A percentile compares a stretch with the other conserved stretches of the same genome.
phyloP scores from a whole-genome alignment of 1,140 invertebrate species.

The Psilanteris sp. region DNA sequence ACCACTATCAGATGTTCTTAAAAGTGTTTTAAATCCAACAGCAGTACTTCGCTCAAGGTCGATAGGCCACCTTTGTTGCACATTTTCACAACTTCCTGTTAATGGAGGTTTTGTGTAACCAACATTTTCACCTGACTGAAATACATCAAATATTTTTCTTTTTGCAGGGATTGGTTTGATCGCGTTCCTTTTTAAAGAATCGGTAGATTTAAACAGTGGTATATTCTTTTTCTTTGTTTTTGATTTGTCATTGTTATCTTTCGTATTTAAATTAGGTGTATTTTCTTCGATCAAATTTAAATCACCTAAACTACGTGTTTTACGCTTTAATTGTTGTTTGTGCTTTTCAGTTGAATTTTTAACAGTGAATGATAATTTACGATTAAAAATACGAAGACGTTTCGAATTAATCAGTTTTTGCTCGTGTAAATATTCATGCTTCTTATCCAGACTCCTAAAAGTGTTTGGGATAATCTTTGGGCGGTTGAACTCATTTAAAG shows the following conservation, averaged over 20 bases:
- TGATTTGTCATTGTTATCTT: neutral
- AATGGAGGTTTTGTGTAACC: neutral
- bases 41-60: constrained; percentile 70
- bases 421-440: constrained; percentile 3
- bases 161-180: constrained; percentile 54
- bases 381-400: constrained; percentile 8
- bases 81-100: constrained; percentile 35
- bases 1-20: constrained; percentile 71
- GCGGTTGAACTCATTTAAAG: constrained; percentile 45
- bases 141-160: constrained; percentile 36
- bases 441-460: constrained; percentile 43
- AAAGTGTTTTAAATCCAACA: constrained; percentile 68
- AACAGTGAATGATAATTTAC: constrained; percentile 23
- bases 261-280: neutral
- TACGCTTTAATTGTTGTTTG: constrained; percentile 16
- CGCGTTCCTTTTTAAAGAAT: constrained; percentile 44
- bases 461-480: constrained; percentile 14
- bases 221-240: constrained; percentile 23
- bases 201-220: constrained; percentile 46
- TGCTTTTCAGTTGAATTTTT: constrained; percentile 3
- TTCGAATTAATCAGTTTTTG: constrained; percentile 1
- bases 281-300: constrained; percentile 34
- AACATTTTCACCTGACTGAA: neutral
- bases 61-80: constrained; percentile 50
- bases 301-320: constrained; percentile 42